These are phyloP conservation scores for Melanotaenia trifasciata DNA, from an alignment of 2,797 vertebrate species.

Conservation along the genomic window DNA sequence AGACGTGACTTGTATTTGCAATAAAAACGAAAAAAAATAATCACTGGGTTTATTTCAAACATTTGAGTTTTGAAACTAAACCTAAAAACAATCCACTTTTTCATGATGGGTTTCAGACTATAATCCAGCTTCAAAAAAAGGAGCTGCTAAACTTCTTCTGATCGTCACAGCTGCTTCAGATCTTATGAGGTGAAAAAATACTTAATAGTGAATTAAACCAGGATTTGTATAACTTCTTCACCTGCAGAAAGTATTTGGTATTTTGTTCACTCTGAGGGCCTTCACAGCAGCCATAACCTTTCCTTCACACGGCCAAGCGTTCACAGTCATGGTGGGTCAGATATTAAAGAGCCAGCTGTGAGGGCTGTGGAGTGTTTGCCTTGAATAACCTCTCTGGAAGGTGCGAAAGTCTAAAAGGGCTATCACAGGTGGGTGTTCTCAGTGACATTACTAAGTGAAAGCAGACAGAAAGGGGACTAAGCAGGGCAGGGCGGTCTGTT, in stretches of 20 bases:
- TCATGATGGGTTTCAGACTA: too few relatives aligned
- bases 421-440: slow-evolving; percentile 15
- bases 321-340: slow-evolving; percentile 5
- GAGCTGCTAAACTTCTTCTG: background rate
- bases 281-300: slow-evolving; percentile 23
- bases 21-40: too few relatives aligned
- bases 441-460: slow-evolving; percentile 9
- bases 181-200: background rate
- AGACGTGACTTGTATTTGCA: too few relatives aligned
- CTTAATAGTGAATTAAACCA: background rate
- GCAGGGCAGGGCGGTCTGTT: slow-evolving; percentile 9
- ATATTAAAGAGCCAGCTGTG: slow-evolving; percentile 24
- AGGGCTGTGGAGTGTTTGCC: slow-evolving; percentile 28
- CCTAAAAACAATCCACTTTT: too few relatives aligned
- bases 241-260: background rate
- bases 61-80: too few relatives aligned
- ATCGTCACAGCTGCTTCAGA: background rate
- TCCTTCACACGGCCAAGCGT: slow-evolving; percentile 32
- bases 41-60: too few relatives aligned
- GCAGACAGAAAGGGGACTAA: slow-evolving; percentile 13
- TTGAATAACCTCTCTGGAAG: slow-evolving; percentile 18
- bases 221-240: background rate
- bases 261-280: background rate
- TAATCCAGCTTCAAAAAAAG: background rate
- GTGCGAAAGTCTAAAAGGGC: slow-evolving; percentile 10